phyloP scores from a whole-genome alignment of 1,140 invertebrate species.

The Drosophila nigrodunni region DNA sequence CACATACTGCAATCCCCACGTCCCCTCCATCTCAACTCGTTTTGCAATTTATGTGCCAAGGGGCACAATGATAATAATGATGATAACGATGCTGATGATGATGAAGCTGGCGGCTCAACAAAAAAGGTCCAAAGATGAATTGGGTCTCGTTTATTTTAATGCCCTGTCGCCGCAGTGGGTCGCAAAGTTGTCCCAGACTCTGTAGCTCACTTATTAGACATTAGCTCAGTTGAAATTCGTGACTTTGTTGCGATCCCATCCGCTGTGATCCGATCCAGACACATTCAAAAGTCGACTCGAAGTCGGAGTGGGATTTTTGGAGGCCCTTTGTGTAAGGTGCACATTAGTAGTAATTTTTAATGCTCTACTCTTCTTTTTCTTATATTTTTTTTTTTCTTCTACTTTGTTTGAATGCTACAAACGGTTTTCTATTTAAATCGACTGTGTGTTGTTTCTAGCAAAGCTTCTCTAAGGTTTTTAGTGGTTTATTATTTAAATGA shows the following conservation, averaged over 20 bases:
- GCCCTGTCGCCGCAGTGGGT: conserved; percentile 83
- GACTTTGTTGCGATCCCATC: conserved; percentile 67
- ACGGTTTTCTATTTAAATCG: conserved; percentile 75
- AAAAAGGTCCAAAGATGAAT: conserved; percentile 81
- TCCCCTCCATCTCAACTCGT: not conserved
- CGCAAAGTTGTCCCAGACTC: conserved; percentile 48
- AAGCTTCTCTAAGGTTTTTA: conserved; percentile 60
- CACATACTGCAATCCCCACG: too few relatives aligned
- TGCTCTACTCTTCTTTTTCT: conserved; percentile 61
- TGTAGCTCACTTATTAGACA: conserved; percentile 61
- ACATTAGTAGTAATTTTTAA: conserved; percentile 84
- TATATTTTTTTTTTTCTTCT: conserved; percentile 44
- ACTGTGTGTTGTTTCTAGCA: conserved; percentile 48
- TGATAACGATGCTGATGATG: not conserved
- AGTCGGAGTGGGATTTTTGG: not conserved
- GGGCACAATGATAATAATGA: not conserved
- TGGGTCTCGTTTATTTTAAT: conserved; percentile 83
- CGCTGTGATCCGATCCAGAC: conserved; percentile 25
- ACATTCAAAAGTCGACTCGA: not conserved
- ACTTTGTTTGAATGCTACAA: conserved; percentile 67
- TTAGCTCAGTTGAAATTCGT: conserved; percentile 66
- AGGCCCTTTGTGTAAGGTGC: conserved; percentile 76
- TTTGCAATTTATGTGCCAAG: conserved; percentile 65
- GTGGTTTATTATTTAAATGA: conserved; percentile 82
- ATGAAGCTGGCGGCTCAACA: conserved; percentile 53